phyloP scores from a whole-genome alignment of 2,113 vertebrate genomes.

The Cyanoramphus novaezelandiae region DNA sequence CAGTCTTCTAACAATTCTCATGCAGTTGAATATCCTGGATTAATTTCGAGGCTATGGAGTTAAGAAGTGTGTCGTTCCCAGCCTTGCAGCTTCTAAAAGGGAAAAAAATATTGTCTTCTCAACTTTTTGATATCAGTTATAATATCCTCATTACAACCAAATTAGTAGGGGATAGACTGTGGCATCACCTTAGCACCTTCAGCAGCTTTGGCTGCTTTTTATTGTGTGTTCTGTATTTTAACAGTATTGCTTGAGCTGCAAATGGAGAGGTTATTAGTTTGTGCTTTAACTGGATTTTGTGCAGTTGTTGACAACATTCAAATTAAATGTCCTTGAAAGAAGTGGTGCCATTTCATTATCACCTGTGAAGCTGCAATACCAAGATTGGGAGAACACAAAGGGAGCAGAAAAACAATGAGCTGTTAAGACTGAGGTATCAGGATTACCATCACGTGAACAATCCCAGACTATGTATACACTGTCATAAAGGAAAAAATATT shows the following conservation, averaged over 20 bases:
- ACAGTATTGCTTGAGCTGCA: neutral
- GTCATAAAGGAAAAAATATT: neutral
- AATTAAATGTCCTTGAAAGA: neutral
- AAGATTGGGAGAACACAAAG: neutral
- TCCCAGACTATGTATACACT: neutral
- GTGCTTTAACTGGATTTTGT: neutral
- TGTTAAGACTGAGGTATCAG: neutral
- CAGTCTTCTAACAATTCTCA: constrained; percentile 55
- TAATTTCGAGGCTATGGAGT: constrained; percentile 64
- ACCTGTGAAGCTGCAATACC: neutral
- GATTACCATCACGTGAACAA: neutral
- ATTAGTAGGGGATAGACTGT: neutral
- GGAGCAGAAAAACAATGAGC: neutral
- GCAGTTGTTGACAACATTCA: neutral
- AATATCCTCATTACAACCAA: constrained; percentile 12
- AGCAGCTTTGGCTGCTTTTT: neutral
- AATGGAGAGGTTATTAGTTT: neutral
- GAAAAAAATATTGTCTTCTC: constrained; percentile 1
- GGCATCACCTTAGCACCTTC: neutral
- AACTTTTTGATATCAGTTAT: neutral
- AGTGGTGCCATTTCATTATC: neutral
- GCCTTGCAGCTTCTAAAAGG: neutral
- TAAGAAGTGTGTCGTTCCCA: constrained; percentile 41
- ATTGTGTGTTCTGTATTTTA: neutral
- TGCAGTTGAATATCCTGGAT: constrained; percentile 65